Evolutionary conservation across 2,888 invertebrate species (phyloP).

Genomic region (Criorhina ranunculi): DNA sequence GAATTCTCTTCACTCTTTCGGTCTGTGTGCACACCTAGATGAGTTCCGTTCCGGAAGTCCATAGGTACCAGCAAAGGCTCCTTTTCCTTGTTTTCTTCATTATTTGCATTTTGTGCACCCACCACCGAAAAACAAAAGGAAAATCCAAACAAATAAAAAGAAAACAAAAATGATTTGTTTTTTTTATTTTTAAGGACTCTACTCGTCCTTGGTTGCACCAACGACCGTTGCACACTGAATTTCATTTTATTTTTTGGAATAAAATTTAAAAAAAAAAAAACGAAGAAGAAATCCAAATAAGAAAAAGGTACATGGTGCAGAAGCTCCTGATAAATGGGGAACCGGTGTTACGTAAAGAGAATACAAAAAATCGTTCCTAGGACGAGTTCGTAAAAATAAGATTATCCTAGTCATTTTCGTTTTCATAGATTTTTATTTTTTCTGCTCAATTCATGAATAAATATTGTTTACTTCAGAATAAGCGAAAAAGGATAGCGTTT

Average conservation of each 20-base stretch:
- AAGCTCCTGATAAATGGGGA: not conserved
- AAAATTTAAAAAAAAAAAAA: conserved; percentile 11
- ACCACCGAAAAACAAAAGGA: conserved; percentile 30
- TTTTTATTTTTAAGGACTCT: not conserved
- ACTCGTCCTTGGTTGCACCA: conserved; percentile 10
- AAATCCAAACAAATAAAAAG: conserved; percentile 31
- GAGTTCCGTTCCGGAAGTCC: conserved; percentile 1
- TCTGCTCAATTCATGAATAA: conserved; percentile 19
- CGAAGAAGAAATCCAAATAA: not conserved
- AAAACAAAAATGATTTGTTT: conserved; percentile 7
- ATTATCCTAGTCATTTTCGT: conserved; percentile 36
- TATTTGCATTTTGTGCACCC: conserved; percentile 44
- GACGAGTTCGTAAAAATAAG: not conserved
- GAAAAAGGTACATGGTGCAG: not conserved
- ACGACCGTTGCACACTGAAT: conserved; percentile 46
- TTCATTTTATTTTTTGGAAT: conserved; percentile 33
- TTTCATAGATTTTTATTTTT: conserved; percentile 20
- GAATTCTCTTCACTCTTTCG: conserved; percentile 12
- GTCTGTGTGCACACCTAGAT: conserved; percentile 13
- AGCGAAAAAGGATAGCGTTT: conserved; percentile 3
- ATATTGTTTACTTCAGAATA: conserved; percentile 21
- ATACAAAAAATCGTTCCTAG: conserved; percentile 4
- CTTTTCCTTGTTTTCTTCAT: conserved; percentile 9
- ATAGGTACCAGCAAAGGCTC: not conserved
- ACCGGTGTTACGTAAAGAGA: not conserved